Conservation (phyloP, 2,113 vertebrate species). For the Oxyruncus cristatus region DNA sequence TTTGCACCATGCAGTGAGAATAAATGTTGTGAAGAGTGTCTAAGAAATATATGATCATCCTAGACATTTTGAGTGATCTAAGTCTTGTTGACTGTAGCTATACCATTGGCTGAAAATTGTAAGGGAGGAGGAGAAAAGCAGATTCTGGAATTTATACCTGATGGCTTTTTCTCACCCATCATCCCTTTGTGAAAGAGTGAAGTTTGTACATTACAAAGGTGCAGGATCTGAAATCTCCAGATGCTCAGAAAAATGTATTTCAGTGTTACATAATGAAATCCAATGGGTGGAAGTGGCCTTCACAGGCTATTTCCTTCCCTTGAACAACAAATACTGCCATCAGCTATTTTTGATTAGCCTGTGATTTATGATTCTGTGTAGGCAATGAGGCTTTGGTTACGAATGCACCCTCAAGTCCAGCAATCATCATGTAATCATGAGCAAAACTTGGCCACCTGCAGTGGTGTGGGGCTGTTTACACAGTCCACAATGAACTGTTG, state of each 20-base stretch:
- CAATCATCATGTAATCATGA: neutral
- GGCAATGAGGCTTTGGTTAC: neutral
- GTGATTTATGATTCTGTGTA: neutral
- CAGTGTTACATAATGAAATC: neutral
- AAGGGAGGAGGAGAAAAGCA: neutral
- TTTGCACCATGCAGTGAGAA: neutral
- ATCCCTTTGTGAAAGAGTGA: neutral
- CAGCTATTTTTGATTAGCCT: conserved; percentile 16
- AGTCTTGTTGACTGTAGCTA: neutral
- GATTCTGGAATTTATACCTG: neutral
- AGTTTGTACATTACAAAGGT: neutral
- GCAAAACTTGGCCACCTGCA: neutral
- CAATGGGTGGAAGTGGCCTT: neutral
- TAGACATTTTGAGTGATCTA: neutral
- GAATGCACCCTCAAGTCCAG: neutral
- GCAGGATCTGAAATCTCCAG: neutral
- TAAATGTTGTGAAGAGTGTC: neutral
- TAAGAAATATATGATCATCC: neutral
- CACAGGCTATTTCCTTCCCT: conserved; percentile 9
- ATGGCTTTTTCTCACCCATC: neutral
- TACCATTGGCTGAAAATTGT: neutral
- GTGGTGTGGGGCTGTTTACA: neutral
- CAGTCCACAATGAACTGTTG: neutral
- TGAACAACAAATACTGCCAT: neutral
- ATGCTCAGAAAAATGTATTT: neutral